phyloP scores from a whole-genome alignment of 1,140 invertebrate species.

The Cotesia glomerata region DNA sequence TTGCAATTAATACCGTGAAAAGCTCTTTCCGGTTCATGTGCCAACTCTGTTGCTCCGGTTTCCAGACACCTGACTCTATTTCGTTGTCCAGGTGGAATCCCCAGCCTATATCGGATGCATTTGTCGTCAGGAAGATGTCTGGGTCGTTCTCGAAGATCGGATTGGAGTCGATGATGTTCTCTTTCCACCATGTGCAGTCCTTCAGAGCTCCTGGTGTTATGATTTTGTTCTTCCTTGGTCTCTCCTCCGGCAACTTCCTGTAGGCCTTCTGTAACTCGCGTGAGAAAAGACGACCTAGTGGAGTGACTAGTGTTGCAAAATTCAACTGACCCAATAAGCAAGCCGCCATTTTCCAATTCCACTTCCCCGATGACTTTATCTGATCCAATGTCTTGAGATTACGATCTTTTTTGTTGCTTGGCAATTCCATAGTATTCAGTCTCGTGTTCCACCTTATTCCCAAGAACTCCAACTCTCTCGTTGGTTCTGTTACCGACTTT shows the following conservation, averaged over 20 bases:
- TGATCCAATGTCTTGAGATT: neutral
- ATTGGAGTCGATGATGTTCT: constrained; percentile 27
- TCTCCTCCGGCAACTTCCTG: neutral
- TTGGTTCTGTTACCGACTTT: constrained; percentile 16
- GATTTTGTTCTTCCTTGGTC: neutral
- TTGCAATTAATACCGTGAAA: no score
- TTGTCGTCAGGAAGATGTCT: no score
- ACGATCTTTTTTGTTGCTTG: no score
- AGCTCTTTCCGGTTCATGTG: no score
- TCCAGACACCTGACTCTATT: no score
- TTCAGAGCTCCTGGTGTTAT: neutral
- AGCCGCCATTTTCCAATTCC: neutral
- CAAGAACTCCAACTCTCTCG: constrained; percentile 21
- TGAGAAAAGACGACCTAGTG: neutral
- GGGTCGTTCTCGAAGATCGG: neutral
- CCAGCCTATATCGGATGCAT: no score
- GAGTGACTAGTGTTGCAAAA: neutral
- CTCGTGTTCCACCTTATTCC: constrained; percentile 29
- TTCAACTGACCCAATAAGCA: neutral
- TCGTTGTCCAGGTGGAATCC: no score
- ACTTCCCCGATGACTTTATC: neutral
- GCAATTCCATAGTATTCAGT: constrained; percentile 1
- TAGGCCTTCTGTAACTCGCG: neutral
- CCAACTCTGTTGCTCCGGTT: constrained; percentile 28
- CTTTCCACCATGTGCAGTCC: neutral